phyloP scores from a whole-genome alignment of 1,140 invertebrate genomes.

The Cyrtorhinus lividipennis region DNA sequence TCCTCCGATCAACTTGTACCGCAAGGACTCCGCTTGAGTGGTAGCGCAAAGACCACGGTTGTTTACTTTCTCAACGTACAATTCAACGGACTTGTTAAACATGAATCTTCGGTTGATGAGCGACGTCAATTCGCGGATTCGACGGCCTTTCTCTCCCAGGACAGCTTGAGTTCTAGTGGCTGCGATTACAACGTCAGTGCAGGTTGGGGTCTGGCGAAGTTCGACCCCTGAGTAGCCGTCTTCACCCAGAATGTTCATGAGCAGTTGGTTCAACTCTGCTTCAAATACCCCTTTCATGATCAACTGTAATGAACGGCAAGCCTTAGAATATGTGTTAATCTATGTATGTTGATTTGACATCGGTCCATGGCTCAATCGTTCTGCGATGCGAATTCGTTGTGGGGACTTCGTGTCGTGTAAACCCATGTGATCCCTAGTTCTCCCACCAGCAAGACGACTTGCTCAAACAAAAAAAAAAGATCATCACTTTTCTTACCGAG shows the following conservation, averaged over 20 bases:
- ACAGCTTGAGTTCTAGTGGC: slow-evolving; percentile 98
- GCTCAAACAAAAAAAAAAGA: too few relatives aligned
- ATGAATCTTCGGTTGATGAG: slow-evolving; percentile 97
- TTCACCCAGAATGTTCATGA: slow-evolving; percentile 95
- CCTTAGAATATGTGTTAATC: too few relatives aligned
- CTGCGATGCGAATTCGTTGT: too few relatives aligned
- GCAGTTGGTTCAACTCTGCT: slow-evolving; percentile 96
- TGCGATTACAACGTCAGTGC: slow-evolving; percentile 74
- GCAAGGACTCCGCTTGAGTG: slow-evolving; percentile 94
- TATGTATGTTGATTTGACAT: too few relatives aligned
- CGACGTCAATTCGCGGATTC: slow-evolving; percentile 92
- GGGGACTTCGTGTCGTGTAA: too few relatives aligned
- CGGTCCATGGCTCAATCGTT: too few relatives aligned
- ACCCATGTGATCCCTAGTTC: too few relatives aligned
- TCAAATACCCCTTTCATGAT: slow-evolving; percentile 97
- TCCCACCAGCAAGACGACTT: too few relatives aligned
- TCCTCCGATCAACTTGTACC: slow-evolving; percentile 97
- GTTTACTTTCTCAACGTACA: slow-evolving; percentile 98
- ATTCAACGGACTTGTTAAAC: slow-evolving; percentile 83
- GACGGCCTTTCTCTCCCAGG: slow-evolving; percentile 82
- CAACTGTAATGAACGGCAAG: slow-evolving; percentile 62
- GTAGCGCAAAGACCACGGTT: slow-evolving; percentile 96
- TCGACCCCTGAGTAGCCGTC: slow-evolving; percentile 99
- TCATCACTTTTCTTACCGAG: too few relatives aligned
- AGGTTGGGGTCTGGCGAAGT: slow-evolving; percentile 81